Base-by-base conservation (phyloP, 1,140 invertebrate genomes). In the Pseudomyrmex dendroicus region DNA sequence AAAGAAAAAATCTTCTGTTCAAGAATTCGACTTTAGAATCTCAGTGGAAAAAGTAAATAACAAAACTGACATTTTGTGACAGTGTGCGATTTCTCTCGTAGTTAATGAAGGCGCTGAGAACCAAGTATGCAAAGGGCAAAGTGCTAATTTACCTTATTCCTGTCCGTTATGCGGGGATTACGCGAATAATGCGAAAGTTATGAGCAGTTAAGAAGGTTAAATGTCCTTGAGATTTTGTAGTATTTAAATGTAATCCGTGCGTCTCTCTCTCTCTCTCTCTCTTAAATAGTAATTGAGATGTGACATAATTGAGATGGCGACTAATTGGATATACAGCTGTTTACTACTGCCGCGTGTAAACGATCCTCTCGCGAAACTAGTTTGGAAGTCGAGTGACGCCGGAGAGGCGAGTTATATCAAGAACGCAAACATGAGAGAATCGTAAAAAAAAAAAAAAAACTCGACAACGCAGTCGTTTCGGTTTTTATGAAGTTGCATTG, bases 171-270 rank as follows among this genome's bases (percentile, higher is more conserved):
- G 70, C 61, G 44, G 20, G 59, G 17, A 82, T 82, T 82, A 82
- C 72, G 70, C 70, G 78, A 82, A 74, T 82, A 82, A 82, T 74
- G 57, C 68, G n/a, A 82, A 82, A 82, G 70, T 82, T 82, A 82
- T 57, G 70, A 56, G 78, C 78, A 13, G 48, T 48, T 74, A 74
- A 63, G 46, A 2, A 17, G 77, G n/a, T 82, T 62, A 62, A 82
- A 82, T 48, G 20, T 56, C 78, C 63, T 64, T 46, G 70, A 52
- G 44, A 25, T 61, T 59, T 82, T 80, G 59, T 72, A 44, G 12
- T 15, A 61, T 61, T 82, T 63, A 63, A 72, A 62, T 22, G 10
- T 48, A 74, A 82, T 82, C 35, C 13, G 54, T 9, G 20, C 15
- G 7, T 12, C 35, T 20, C 20, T 20, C 20, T 20, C 20, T 35